These are phyloP conservation scores for Distichodus sexfasciatus DNA, from an alignment of 2,797 vertebrate species.

Conservation along the genomic window DNA sequence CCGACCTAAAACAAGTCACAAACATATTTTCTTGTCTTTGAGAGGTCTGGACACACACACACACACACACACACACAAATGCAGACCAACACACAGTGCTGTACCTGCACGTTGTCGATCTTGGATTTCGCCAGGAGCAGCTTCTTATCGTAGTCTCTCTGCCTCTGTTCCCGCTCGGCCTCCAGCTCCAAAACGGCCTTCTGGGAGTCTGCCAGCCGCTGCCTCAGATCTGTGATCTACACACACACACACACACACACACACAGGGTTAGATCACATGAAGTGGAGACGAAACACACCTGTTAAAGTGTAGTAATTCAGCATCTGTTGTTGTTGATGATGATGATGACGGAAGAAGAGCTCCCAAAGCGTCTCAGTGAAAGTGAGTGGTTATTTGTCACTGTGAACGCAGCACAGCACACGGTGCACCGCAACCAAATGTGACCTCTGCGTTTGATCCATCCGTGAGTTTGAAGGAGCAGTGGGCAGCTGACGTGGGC, in stretches of 20 bases:
- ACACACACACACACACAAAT: conserved; percentile 11
- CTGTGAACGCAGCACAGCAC: too few species aligned
- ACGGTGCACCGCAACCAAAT: too few species aligned
- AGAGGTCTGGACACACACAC: conserved; percentile 75
- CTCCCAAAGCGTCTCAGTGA: too few species aligned
- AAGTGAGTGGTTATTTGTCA: too few species aligned
- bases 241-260: background rate
- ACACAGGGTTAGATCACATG: background rate
- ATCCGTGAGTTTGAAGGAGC: too few species aligned
- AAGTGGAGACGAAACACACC: background rate
- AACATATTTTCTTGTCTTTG: conserved; percentile 89
- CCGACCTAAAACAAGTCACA: conserved; percentile 75
- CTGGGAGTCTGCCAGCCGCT: conserved; percentile 86
- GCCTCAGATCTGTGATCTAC: conserved; percentile 91
- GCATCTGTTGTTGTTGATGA: too few species aligned
- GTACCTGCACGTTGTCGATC: conserved; percentile 92
- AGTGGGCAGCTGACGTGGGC: too few species aligned
- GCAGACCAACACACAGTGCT: background rate
- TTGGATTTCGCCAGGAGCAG: conserved; percentile 94
- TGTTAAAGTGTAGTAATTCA: background rate
- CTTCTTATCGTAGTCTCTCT: conserved; percentile 96
- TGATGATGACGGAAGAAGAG: too few species aligned
- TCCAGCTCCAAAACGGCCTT: conserved; percentile 86
- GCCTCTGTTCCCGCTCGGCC: conserved; percentile 87
- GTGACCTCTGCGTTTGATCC: too few species aligned